Evolutionary conservation across 2,797 vertebrate species (phyloP), one percentile per base, ranked within the genome.

Genomic region (Fringilla coelebs): DNA sequence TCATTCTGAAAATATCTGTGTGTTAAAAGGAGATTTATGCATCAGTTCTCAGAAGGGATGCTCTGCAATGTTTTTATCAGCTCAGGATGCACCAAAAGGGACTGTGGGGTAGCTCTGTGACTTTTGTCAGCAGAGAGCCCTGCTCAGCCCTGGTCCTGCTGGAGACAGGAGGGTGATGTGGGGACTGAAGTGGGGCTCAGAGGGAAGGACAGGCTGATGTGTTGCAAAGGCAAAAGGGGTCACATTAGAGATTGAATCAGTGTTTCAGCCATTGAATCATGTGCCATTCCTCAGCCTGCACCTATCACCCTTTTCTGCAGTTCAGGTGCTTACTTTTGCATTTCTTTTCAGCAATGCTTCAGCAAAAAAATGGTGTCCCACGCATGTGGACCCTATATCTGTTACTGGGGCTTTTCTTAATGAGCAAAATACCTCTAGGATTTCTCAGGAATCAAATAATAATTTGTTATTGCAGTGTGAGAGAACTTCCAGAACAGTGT

Each of bases 31-130:
- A 70, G 13, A 29, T 71, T 25, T 66, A 15, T 31, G 17, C 12
- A 5, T 60, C 45, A 63, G 0, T 36, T 48, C 51, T 40, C 65
- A 28, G 21, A 65, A 76, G 0, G 2, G 17, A 15, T 85, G n/a
- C 10, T 73, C 18, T 85, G 55, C 13, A 29, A 3, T 4, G 4
- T 52, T 61, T 70, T 10, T 26, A 29, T 62, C 29, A 60, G 11
- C 60, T n/a, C 5, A 34, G 24, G 18, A 13, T 1, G 0, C 15
- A 36, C 40, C 34, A 24, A 65, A 65, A 46, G 7, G 19, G 26
- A 2, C 5, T 62, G 45, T 9, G 26, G 1, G 28, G n/a, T 20
- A 15, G 8, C 32, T 85, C 8, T 51, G 17, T 20, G 60, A 34
- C 13, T 71, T 67, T 13, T 46, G 11, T 24, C 6, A 12, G 2